phyloP scores from a whole-genome alignment of 2,113 vertebrate species.

The Ascaphus truei region DNA sequence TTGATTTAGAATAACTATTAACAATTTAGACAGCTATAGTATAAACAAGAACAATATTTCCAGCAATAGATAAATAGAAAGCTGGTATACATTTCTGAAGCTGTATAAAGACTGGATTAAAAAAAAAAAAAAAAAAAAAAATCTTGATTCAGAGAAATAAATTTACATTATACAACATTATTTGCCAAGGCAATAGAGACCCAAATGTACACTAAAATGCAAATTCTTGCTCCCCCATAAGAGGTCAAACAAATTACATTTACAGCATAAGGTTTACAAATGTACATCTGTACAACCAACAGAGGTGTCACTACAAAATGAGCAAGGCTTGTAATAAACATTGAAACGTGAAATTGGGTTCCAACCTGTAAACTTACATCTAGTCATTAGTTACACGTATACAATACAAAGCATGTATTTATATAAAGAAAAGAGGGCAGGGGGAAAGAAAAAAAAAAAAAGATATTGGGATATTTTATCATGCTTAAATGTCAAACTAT shows the following conservation, averaged over 20 bases:
- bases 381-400: constrained; percentile 85
- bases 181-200: constrained; percentile 82
- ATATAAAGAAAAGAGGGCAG: constrained; percentile 90
- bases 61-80: constrained; percentile 89
- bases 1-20: constrained; percentile 70
- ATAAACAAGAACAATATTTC: constrained; percentile 86
- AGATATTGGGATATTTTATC: constrained; percentile 79
- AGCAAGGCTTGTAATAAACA: constrained; percentile 91
- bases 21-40: constrained; percentile 83
- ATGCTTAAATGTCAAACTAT: constrained; percentile 79
- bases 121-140: constrained; percentile 56
- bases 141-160: constrained; percentile 88
- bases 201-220: constrained; percentile 98
- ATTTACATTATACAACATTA: constrained; percentile 98
- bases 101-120: constrained; percentile 86
- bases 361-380: constrained; percentile 94
- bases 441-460: constrained; percentile 51
- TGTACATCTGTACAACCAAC: constrained; percentile 99
- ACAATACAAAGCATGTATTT: constrained; percentile 97
- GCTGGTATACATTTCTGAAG: constrained; percentile 80
- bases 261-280: constrained; percentile 99
- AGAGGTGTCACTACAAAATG: constrained; percentile 90
- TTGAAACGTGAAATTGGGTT: constrained; percentile 72
- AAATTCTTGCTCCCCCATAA: constrained; percentile 77
- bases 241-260: constrained; percentile 96